These are phyloP conservation scores for Lanius collurio DNA, from an alignment of 2,113 vertebrate species.

Conservation along the genomic window DNA sequence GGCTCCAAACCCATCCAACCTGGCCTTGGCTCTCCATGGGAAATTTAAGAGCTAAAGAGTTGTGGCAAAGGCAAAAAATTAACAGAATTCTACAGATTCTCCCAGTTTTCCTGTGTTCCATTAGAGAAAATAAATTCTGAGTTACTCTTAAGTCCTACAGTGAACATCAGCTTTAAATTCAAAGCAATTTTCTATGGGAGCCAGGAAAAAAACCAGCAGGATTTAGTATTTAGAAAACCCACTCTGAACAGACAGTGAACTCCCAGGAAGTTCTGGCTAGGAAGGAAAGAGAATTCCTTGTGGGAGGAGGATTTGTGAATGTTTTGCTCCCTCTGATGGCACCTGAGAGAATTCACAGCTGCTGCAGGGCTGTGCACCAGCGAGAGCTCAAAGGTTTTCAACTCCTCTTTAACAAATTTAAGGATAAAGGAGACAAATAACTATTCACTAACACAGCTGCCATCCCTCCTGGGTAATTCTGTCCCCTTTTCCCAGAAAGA, in stretches of 20 bases:
- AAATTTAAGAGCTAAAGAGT: background rate
- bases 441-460: background rate
- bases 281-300: background rate
- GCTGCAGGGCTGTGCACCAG: background rate
- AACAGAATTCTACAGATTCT: background rate
- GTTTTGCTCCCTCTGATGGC: slow-evolving; percentile 50
- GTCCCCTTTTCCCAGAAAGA: background rate
- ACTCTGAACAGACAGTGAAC: background rate
- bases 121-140: background rate
- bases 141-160: background rate
- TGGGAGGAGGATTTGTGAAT: background rate
- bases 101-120: background rate
- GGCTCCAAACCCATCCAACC: background rate
- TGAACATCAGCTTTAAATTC: background rate
- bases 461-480: background rate
- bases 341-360: background rate
- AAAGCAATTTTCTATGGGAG: background rate
- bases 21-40: background rate
- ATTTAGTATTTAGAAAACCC: background rate
- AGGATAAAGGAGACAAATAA: background rate
- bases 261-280: background rate
- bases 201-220: background rate
- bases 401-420: background rate
- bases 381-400: background rate
- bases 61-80: background rate